Conservation (phyloP, 2,797 vertebrate genomes). For the Labroides dimidiatus region DNA sequence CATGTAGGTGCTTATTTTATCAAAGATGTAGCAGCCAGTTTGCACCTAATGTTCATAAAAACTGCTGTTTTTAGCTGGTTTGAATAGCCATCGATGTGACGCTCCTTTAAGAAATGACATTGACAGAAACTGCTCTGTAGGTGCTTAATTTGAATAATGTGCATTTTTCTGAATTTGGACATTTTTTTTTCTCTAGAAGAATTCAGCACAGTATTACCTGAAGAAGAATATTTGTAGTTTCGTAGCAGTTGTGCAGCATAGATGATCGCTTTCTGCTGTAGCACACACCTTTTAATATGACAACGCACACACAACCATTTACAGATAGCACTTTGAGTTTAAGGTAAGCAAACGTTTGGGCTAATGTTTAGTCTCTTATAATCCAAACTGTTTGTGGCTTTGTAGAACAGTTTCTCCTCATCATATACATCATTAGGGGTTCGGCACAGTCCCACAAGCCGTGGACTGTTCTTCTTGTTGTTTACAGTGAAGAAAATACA, state of each 20-base stretch:
- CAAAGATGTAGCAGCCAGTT: slow-evolving; percentile 24
- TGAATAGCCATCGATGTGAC: slow-evolving; percentile 11
- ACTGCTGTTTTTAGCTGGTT: background rate
- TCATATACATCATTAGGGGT: slow-evolving; percentile 29
- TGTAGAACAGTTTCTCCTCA: slow-evolving; percentile 50
- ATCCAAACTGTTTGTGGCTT: slow-evolving; percentile 48
- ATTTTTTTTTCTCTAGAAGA: background rate
- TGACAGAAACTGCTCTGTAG: slow-evolving; percentile 5
- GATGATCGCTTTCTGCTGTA: slow-evolving; percentile 22
- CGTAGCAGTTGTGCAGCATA: slow-evolving; percentile 17
- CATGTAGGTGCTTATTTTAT: slow-evolving; percentile 20
- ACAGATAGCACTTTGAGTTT: slow-evolving; percentile 49
- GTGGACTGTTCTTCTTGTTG: slow-evolving; percentile 32
- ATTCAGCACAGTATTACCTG: slow-evolving; percentile 1
- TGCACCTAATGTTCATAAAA: slow-evolving; percentile 23
- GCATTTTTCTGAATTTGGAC: background rate
- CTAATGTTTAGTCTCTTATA: slow-evolving; percentile 54
- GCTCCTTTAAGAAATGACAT: slow-evolving; percentile 14
- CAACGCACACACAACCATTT: slow-evolving; percentile 18
- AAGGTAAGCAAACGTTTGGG: slow-evolving; percentile 37
- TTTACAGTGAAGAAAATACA: slow-evolving; percentile 52
- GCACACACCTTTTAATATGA: slow-evolving; percentile 17
- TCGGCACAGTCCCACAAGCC: slow-evolving; percentile 19
- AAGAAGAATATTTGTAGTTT: slow-evolving; percentile 28
- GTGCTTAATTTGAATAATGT: background rate